These are phyloP conservation scores for Agrochola lychnidis DNA, from an alignment of 2,888 invertebrate species.

Conservation along the genomic window DNA sequence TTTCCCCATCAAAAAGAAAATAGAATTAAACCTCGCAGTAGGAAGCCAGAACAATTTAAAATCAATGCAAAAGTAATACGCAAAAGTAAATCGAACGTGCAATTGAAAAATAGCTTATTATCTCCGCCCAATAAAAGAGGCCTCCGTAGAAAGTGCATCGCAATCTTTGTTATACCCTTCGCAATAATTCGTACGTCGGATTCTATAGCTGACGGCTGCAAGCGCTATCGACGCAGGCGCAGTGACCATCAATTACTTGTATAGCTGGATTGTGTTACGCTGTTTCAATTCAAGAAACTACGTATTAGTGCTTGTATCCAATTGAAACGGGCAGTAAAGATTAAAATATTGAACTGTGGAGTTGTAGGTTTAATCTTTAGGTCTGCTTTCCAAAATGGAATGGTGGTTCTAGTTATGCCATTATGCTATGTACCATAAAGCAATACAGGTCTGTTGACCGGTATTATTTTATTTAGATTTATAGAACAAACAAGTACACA, in stretches of 20 bases:
- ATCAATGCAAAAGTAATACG: constrained; percentile 64
- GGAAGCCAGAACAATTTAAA: constrained; percentile 32
- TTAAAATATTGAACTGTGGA: constrained; percentile 54
- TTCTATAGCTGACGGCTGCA: constrained; percentile 66
- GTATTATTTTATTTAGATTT: neutral
- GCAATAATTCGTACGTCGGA: constrained; percentile 78
- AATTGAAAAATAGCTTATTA: constrained; percentile 82
- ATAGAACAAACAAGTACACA: too few species aligned
- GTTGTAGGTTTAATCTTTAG: constrained; percentile 10
- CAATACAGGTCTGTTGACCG: neutral
- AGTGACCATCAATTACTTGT: constrained; percentile 64
- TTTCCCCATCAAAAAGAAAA: neutral
- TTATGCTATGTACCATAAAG: neutral
- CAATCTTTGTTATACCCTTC: constrained; percentile 77
- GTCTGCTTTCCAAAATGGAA: constrained; percentile 35
- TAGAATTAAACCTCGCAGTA: constrained; percentile 1
- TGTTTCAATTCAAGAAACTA: constrained; percentile 61
- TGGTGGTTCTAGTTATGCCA: constrained; percentile 10
- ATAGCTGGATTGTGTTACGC: constrained; percentile 50
- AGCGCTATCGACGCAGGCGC: constrained; percentile 65
- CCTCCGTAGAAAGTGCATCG: constrained; percentile 77
- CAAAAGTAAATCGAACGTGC: constrained; percentile 71
- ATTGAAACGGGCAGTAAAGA: constrained; percentile 57
- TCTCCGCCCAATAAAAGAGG: constrained; percentile 72
- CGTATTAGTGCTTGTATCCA: constrained; percentile 57